Evolutionary conservation across 53 echinoderm and acorn worm genomes (phyloP), one percentile per base, ranked within the genome.

Genomic region (Echinometra lucunter): DNA sequence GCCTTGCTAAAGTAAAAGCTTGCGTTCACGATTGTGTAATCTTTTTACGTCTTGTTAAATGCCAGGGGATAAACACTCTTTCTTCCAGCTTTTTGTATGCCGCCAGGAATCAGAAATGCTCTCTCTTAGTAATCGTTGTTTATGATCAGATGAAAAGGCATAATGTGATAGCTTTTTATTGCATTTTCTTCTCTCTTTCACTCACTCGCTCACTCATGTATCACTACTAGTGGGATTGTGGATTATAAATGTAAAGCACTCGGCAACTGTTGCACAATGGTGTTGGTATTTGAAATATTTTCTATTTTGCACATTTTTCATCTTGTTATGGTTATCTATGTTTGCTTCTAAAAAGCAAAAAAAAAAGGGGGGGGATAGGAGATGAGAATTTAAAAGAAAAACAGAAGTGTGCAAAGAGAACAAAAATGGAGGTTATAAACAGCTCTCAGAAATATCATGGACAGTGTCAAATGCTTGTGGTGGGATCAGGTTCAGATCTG

Each of bases 1-100:
- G 89, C 89, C 89, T 89, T 60, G 58, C 89, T n/a, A 47, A 85
- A 81, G 81, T 81, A 81, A 44, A 81, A 85, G 28, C 85, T 85
- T 47, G 10, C 28, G 15, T 28, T 85, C 49, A n/a, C 28, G 49
- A 28, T 49, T 85, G 45, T 49, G 47, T 85, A 85, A 85, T 85
- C 85, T 49, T 30, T 85, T 49, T 85, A 49, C 85, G 27, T 85
- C 85, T 85, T 85, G 85, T 11, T 85, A n/a, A 85, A 85, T n/a
- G 15, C 47, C 85, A 49, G 28, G 37, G 85, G 47, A 49, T n/a
- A 85, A 47, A 49, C 85, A 49, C 85, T 85, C 45, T 85, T n/a
- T 85, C 47, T 81, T 42, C 21, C 40, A 21, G 40, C 44, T 81
- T 81, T 81, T 2, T 44, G 5, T 81, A 38, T 85, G 23, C 85